Percentiles rank a stretch among this genome's conserved stretches.
These are phyloP conservation scores for Tribolium freemani DNA, from an alignment of 2,888 invertebrate genomes.

Conservation along the genomic window DNA sequence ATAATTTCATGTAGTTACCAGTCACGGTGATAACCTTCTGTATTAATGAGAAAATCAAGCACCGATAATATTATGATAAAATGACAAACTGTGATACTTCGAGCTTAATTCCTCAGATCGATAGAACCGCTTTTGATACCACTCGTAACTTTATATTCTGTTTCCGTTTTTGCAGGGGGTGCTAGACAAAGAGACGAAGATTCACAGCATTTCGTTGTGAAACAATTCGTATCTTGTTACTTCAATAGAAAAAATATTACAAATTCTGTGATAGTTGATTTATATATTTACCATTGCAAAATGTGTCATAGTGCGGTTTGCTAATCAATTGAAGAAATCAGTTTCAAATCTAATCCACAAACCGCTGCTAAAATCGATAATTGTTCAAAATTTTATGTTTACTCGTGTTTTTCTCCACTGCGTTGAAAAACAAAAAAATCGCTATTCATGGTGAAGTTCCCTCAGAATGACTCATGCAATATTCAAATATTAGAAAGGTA, in stretches of 20 bases:
- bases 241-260: not conserved
- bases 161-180: not conserved
- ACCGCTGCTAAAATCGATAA: not conserved
- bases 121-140: not conserved
- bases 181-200: not conserved
- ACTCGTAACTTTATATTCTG: not conserved
- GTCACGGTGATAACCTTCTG: not conserved
- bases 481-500: constrained; percentile 10
- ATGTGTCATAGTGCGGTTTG: not conserved
- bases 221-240: not conserved
- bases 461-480: constrained; percentile 12
- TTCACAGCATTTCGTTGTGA: not conserved
- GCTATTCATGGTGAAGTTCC: constrained; percentile 3
- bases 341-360: not conserved
- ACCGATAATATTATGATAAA: not conserved
- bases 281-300: not conserved
- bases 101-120: not conserved
- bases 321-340: not conserved
- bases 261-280: too few species aligned
- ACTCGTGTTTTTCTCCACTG: not conserved
- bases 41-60: not conserved
- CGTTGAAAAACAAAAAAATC: not conserved
- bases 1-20: not conserved
- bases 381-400: too few species aligned
- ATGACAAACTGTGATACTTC: not conserved